phyloP scores from a whole-genome alignment of 2,888 invertebrate species.

The Dryobota labecula region DNA sequence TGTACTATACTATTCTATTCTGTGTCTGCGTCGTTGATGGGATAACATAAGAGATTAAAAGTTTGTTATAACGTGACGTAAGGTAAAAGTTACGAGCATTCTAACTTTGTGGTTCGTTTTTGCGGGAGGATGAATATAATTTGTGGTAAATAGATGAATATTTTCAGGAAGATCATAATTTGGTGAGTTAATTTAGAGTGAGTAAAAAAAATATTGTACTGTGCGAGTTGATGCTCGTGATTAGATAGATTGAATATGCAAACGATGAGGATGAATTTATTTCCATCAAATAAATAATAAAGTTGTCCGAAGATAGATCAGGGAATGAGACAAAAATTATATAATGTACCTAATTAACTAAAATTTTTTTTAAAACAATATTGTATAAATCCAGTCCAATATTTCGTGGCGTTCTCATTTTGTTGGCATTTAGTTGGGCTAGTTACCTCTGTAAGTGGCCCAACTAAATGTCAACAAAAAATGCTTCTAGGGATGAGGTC shows the following conservation, averaged over 20 bases:
- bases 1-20: not conserved
- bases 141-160: constrained; percentile 14
- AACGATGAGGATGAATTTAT: not conserved
- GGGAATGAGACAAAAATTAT: no score
- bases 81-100: constrained; percentile 59
- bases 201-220: not conserved
- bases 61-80: constrained; percentile 67
- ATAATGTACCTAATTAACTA: not conserved
- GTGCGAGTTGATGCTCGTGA: no score
- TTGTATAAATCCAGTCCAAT: no score
- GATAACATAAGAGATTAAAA: constrained; percentile 75
- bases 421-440: no score
- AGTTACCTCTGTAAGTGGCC: no score
- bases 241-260: not conserved
- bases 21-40: constrained; percentile 61
- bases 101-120: constrained; percentile 54
- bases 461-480: no score
- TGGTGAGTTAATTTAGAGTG: constrained; percentile 3
- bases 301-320: no score
- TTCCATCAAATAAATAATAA: not conserved
- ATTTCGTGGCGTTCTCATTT: no score
- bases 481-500: no score
- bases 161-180: constrained; percentile 7
- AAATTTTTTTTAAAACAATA: not conserved
- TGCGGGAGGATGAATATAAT: constrained; percentile 48